Conservation (phyloP, 2,797 vertebrate species). For the Triplophysa yarkandensis region DNA sequence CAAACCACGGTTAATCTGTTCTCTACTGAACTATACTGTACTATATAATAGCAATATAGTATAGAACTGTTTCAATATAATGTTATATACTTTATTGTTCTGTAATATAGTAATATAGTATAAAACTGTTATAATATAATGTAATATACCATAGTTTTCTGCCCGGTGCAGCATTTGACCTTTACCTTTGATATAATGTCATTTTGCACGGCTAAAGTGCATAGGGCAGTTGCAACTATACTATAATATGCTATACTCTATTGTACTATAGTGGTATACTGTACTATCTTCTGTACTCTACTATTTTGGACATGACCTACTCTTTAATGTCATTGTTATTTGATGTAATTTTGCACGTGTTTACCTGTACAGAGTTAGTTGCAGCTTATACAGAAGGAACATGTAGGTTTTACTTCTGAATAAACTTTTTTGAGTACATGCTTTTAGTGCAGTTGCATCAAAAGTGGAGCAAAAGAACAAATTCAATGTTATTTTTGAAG, state of each 20-base stretch:
- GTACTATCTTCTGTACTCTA: too few species aligned
- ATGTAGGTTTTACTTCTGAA: background rate
- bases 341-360: too few species aligned
- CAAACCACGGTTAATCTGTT: too few species aligned
- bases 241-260: background rate
- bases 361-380: too few species aligned
- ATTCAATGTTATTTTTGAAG: constrained; percentile 19
- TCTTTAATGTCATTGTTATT: too few species aligned
- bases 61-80: background rate
- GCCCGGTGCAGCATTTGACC: background rate
- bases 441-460: constrained; percentile 1
- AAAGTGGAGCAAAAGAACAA: constrained; percentile 19
- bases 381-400: too few species aligned
- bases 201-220: background rate
- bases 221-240: background rate
- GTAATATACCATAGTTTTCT: background rate
- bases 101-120: too few species aligned
- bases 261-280: background rate
- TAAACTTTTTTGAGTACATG: background rate
- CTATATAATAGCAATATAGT: too few species aligned
- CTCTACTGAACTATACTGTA: too few species aligned
- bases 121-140: background rate
- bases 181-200: background rate
- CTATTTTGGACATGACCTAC: too few species aligned
- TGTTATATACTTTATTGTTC: background rate